Evolutionary conservation across 2,113 vertebrate species (phyloP).

Genomic region (Pionites leucogaster): DNA sequence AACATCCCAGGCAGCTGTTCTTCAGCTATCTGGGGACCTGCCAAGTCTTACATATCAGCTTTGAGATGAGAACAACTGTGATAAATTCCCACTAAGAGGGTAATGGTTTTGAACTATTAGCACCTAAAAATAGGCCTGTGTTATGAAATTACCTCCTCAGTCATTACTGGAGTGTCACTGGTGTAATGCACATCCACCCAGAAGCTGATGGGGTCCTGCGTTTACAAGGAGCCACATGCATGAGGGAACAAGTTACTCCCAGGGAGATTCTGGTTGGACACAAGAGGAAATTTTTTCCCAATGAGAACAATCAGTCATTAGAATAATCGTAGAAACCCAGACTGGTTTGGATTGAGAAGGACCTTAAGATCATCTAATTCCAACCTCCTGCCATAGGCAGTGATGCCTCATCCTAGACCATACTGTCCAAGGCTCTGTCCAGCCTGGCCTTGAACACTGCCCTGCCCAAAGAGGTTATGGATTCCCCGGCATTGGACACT

Average conservation of each 20-base stretch:
- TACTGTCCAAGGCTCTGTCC: not conserved
- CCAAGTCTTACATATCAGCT: not conserved
- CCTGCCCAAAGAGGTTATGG: not conserved
- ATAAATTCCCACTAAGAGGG: conserved; percentile 30
- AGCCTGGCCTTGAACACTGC: not conserved
- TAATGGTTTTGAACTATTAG: conserved; percentile 22
- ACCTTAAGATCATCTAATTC: not conserved
- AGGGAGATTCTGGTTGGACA: not conserved
- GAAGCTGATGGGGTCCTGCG: not conserved
- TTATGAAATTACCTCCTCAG: conserved; percentile 19
- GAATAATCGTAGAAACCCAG: not conserved
- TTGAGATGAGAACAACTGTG: conserved; percentile 34
- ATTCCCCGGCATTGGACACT: not conserved
- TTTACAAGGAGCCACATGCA: not conserved
- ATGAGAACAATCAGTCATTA: not conserved
- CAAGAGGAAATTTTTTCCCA: not conserved
- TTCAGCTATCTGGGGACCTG: not conserved
- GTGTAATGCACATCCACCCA: not conserved
- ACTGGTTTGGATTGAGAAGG: not conserved
- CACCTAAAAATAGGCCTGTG: conserved; percentile 20
- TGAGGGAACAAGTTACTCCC: not conserved
- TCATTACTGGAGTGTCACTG: not conserved
- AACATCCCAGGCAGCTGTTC: conserved; percentile 51
- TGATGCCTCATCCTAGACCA: not conserved
- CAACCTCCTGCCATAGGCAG: not conserved